Evolutionary conservation across 2,797 vertebrate genomes (phyloP).

Genomic region (Chloroceryle amazona): DNA sequence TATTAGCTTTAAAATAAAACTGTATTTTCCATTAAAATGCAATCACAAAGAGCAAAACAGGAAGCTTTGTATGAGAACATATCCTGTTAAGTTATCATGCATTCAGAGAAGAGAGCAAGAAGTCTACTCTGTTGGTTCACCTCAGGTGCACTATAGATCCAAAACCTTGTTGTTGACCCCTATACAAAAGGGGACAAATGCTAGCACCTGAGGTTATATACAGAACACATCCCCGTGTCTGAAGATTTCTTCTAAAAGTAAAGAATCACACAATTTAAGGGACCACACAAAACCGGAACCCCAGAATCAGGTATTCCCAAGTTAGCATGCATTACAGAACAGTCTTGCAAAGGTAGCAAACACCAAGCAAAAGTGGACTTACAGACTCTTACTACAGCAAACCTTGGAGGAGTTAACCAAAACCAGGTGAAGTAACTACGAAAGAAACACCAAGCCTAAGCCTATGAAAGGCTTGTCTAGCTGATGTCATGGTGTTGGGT

Average conservation of each 20-base stretch:
- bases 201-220: not conserved
- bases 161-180: not conserved
- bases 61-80: not conserved
- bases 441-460: not conserved
- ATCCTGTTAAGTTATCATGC: not conserved
- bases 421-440: not conserved
- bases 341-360: not conserved
- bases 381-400: not conserved
- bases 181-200: not conserved
- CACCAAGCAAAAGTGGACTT: not conserved
- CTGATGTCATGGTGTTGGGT: no score
- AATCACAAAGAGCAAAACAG: not conserved
- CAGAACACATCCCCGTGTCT: not conserved
- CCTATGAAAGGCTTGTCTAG: not conserved
- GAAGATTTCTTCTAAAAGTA: not conserved
- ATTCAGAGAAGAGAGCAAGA: not conserved
- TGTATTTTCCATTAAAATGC: not conserved
- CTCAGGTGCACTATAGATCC: not conserved
- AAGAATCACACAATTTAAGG: not conserved
- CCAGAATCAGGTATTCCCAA: not conserved
- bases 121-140: not conserved
- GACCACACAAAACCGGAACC: not conserved
- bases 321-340: not conserved
- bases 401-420: not conserved
- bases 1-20: not conserved